Evolutionary conservation across 2,113 vertebrate species (phyloP), one percentile per base, ranked within the genome.

Genomic region (Thunnus thynnus): DNA sequence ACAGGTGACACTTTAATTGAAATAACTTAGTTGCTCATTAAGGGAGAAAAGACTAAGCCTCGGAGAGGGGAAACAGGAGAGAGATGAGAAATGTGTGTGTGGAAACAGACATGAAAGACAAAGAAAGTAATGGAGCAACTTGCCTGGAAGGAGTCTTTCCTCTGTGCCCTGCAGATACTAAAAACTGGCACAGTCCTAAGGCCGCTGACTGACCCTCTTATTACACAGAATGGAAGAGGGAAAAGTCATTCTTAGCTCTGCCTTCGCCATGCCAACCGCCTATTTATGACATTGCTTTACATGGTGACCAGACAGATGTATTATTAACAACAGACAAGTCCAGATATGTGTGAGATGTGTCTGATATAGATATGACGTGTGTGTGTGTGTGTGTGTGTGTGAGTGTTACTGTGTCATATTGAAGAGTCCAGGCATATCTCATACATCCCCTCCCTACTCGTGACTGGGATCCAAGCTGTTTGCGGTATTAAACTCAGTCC

Each of bases 1-100:
- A 92, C 92, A 92, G 90, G 90, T 92, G 92, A 92, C 91, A 82
- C 87, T 82, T 86, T 89, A 93, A 93, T 92, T 92, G 91, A 93
- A 92, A 92, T 76, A 56, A 86, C 89, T 84, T 76, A 86, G 86
- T 55, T 51, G 71, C 83, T 85, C 80, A 84, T 91, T 87, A 85
- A 72, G 54, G 78, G 67, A 80, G 61, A 64, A 62, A 76, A 76
- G 67, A 84, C 20, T 47, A 10, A 52, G 51, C 54, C 81, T 82
- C 10, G 50, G 76, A 72, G 80, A 58, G 27, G 47, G 48, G 20
- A 9, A 58, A 44, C 25, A 30, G 25, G 72, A 62, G 44, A 32
- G 57, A 55, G 66, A 80, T 50, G 67, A 80, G 50, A 52, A 13
- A 18, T 55, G 48, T 47, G 58, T 62, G 32, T 30, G 32, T 54